Evolutionary conservation across 2,888 invertebrate species (phyloP).

Genomic region (Bombylius major): DNA sequence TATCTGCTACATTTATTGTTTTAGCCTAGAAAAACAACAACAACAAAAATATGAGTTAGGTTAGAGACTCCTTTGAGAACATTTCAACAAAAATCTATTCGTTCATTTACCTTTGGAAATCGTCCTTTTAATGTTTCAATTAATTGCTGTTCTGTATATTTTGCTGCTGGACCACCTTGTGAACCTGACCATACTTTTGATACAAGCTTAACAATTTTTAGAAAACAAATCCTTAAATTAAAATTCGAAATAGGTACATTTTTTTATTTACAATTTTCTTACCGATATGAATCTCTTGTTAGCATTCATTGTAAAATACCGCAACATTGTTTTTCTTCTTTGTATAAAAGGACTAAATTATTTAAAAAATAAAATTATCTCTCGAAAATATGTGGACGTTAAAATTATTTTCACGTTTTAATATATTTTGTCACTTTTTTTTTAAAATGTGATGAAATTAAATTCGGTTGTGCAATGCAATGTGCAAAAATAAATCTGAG

Average conservation of each 20-base stretch:
- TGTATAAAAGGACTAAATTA: no score
- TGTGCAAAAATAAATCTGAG: no score
- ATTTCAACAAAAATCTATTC: no score
- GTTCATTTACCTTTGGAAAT: conserved; percentile 13
- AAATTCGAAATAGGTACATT: not conserved
- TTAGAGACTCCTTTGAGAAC: no score
- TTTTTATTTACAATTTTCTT: not conserved
- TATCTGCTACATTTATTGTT: conserved; percentile 50
- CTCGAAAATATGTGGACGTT: no score
- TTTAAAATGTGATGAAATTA: no score
- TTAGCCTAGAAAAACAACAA: conserved; percentile 10
- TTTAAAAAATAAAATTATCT: no score
- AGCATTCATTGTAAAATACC: not conserved
- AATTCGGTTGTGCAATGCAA: no score
- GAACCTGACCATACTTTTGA: conserved; percentile 14
- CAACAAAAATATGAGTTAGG: no score
- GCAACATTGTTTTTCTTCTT: not conserved
- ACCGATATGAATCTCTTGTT: conserved; percentile 9
- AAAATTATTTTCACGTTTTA: no score
- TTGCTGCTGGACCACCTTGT: conserved; percentile 2
- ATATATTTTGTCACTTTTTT: no score
- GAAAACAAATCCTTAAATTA: not conserved
- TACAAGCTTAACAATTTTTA: conserved; percentile 6
- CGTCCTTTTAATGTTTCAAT: conserved; percentile 5
- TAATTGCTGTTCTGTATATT: conserved; percentile 13